These are phyloP conservation scores for Dolichopus griseipennis DNA, from an alignment of 2,888 invertebrate species.

Conservation along the genomic window DNA sequence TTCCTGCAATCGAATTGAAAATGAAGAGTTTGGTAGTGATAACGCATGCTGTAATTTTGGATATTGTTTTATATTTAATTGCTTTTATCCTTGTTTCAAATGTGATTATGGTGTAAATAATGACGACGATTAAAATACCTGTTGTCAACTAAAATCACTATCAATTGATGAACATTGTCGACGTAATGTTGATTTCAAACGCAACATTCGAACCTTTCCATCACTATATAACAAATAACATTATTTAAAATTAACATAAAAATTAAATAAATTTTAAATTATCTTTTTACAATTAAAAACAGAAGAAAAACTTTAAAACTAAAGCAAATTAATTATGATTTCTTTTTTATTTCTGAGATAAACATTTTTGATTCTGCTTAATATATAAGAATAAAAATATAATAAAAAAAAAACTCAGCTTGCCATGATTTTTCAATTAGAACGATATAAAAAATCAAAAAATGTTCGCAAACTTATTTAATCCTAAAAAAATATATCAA, in stretches of 20 bases:
- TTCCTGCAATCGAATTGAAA: neutral
- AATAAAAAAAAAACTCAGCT: too few relatives aligned
- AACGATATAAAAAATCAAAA: too few relatives aligned
- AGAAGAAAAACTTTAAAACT: too few relatives aligned
- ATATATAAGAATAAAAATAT: too few relatives aligned
- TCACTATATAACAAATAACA: conserved; percentile 22
- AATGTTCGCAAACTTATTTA: too few relatives aligned
- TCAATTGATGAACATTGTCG: conserved; percentile 25
- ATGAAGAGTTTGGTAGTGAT: neutral
- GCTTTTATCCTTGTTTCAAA: neutral
- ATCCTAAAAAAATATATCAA: too few relatives aligned
- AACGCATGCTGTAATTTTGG: neutral
- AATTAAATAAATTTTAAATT: neutral
- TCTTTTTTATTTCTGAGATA: too few relatives aligned
- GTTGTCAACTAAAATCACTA: conserved; percentile 25
- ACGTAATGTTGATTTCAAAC: conserved; percentile 28
- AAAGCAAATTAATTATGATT: too few relatives aligned
- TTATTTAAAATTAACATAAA: neutral
- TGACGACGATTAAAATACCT: neutral
- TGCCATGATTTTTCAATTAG: too few relatives aligned
- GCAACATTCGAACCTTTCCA: conserved; percentile 32
- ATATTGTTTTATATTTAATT: neutral
- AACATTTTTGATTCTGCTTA: too few relatives aligned
- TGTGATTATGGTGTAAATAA: neutral
- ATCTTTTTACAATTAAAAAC: neutral